phyloP scores from a whole-genome alignment of 2,888 invertebrate genomes.

The Drosophila conformis region DNA sequence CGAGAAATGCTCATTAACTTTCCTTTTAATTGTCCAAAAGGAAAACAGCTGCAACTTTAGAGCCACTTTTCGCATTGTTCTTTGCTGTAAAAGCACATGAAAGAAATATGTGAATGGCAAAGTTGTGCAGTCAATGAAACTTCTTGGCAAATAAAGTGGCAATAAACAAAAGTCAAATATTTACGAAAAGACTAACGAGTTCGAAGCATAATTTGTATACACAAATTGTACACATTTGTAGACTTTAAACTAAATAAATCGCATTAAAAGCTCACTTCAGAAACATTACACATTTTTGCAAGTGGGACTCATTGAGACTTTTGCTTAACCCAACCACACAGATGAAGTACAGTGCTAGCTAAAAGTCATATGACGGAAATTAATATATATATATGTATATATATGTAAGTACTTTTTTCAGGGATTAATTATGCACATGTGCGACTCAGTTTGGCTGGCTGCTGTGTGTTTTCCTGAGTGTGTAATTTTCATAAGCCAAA shows the following conservation, averaged over 20 bases:
- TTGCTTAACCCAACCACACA: background rate
- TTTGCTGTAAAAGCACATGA: background rate
- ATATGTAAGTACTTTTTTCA: constrained; percentile 31
- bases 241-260: background rate
- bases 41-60: constrained; percentile 30
- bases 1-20: constrained; percentile 58
- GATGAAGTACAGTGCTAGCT: constrained; percentile 15
- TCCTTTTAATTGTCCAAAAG: constrained; percentile 50
- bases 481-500: constrained; percentile 40
- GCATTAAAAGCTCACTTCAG: background rate
- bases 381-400: constrained; percentile 28
- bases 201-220: too few species aligned
- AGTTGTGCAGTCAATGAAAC: background rate
- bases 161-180: background rate
- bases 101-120: background rate
- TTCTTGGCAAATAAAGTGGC: background rate
- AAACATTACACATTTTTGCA: background rate
- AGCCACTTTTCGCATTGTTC: constrained; percentile 14
- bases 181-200: too few species aligned
- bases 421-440: constrained; percentile 76
- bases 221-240: background rate
- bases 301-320: background rate
- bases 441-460: constrained; percentile 32
- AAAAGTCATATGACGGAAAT: constrained; percentile 45
- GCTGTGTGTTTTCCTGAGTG: constrained; percentile 13